These are phyloP conservation scores for Spisula subtruncata DNA, from an alignment of 2,888 invertebrate species.

Conservation along the genomic window DNA sequence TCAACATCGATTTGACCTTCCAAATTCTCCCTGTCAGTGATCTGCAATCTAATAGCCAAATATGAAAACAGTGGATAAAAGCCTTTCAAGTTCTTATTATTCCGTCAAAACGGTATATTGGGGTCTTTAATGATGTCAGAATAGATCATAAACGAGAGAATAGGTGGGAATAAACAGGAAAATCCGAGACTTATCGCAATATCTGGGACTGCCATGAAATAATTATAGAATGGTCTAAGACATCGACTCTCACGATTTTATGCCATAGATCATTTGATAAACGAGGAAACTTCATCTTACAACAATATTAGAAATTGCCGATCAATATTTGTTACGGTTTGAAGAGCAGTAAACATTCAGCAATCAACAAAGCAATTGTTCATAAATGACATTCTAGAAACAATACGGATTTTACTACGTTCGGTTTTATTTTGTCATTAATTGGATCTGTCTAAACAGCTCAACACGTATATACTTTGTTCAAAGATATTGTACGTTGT, in stretches of 20 bases:
- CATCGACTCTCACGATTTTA: constrained; percentile 22
- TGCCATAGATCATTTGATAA: neutral
- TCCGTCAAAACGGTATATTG: constrained; percentile 38
- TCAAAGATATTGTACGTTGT: too few relatives aligned
- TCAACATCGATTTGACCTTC: neutral
- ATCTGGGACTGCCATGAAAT: constrained; percentile 26
- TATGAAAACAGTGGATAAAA: constrained; percentile 31
- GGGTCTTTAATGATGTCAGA: constrained; percentile 48
- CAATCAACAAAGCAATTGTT: constrained; percentile 3
- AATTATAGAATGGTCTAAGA: constrained; percentile 38
- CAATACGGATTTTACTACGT: neutral
- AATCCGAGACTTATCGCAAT: too few relatives aligned
- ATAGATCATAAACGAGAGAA: constrained; percentile 39
- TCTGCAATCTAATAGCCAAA: constrained; percentile 26
- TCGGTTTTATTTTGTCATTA: neutral
- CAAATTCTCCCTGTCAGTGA: too few relatives aligned
- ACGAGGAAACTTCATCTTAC: neutral
- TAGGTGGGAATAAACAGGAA: constrained; percentile 34
- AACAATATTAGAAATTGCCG: neutral
- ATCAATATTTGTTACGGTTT: constrained; percentile 6
- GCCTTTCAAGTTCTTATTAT: constrained; percentile 37
- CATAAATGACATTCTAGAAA: neutral
- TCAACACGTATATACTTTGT: neutral
- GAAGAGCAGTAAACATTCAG: neutral
- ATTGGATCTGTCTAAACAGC: neutral